Evolutionary conservation across 2,797 vertebrate species (phyloP), one percentile per base, ranked within the genome.

Genomic region (Luscinia luscinia): DNA sequence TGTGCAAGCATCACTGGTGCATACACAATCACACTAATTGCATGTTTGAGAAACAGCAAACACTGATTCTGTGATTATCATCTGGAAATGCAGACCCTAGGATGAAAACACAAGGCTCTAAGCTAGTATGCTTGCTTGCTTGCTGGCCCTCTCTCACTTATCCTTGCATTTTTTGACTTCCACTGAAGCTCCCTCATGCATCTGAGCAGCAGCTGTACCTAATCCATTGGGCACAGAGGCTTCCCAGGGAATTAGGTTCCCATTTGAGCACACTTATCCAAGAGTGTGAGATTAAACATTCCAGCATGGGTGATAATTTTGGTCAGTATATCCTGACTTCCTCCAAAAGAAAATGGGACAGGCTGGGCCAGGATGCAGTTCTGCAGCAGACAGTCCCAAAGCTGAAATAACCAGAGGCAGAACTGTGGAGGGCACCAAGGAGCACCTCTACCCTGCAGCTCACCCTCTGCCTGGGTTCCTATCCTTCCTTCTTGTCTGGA

Each of bases 21-120:
- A 66, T 75, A 74, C 46, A 68, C 78, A 81, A 72, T 73, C 90
- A 87, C 58, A 45, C 36, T 74, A 87, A 89, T 80, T 84, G 57
- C 46, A 38, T 58, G 54, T 88, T 90, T 87, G 72, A 61, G 58
- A 93, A 94, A 89, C 72, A 78, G 89, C 38, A 54, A 77, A 64
- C 43, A 63, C 64, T 34, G 62, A 72, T 83, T 83, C 58, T 30
- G 28, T 45, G 58, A 78, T 58, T 91, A 82, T 64, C 59, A 76
- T 69, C 85, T 69, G 73, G 36, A 69, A 91, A 72, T 28, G 14
- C 24, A 91, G 74, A 90, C 48, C 48, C 45, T 18, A 30, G 40
- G 41, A 54, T 81, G 69, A 32, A 95, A 90, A 43, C 58, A 66
- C 24, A 74, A 64, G 43, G 32, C 64, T 78, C 62, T 51, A 77